These are phyloP conservation scores for Eciton burchellii DNA, from an alignment of 1,140 invertebrate species.

Conservation along the genomic window DNA sequence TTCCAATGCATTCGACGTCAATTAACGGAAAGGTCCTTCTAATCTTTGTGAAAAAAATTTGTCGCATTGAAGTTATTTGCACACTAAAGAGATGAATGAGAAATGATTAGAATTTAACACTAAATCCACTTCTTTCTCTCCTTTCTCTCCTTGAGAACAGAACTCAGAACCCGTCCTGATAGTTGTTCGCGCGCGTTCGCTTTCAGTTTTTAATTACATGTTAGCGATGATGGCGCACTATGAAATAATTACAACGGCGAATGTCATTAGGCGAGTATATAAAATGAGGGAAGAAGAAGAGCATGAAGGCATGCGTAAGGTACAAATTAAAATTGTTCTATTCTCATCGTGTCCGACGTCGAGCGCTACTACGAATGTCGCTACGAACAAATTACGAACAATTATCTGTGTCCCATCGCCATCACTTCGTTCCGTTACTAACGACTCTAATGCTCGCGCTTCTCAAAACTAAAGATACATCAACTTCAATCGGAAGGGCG, in stretches of 20 bases:
- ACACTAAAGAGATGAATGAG: background rate
- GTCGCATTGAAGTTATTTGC: background rate
- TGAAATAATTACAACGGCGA: slow-evolving; percentile 47
- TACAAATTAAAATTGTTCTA: slow-evolving; percentile 58
- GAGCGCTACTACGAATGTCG: too few species aligned
- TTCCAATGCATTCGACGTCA: background rate
- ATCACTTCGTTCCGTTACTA: slow-evolving; percentile 20
- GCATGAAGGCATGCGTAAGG: background rate
- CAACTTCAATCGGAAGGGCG: background rate
- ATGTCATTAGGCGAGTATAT: slow-evolving; percentile 36
- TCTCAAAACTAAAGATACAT: slow-evolving; percentile 8
- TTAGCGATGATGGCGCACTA: slow-evolving; percentile 1
- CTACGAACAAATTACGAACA: slow-evolving; percentile 2
- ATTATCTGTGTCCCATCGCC: background rate
- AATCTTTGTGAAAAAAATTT: background rate
- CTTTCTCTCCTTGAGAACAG: background rate
- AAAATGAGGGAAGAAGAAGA: background rate
- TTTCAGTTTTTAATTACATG: slow-evolving; percentile 52
- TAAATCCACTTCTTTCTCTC: background rate
- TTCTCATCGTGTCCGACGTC: slow-evolving; percentile 17
- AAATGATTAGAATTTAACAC: slow-evolving; percentile 45
- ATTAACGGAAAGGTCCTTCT: background rate
- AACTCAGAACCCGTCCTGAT: background rate
- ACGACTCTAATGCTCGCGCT: slow-evolving; percentile 27
- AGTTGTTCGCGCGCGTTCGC: slow-evolving; percentile 20